These are phyloP conservation scores for Charaxes varanes DNA, from an alignment of 1,140 invertebrate genomes.

Conservation along the genomic window DNA sequence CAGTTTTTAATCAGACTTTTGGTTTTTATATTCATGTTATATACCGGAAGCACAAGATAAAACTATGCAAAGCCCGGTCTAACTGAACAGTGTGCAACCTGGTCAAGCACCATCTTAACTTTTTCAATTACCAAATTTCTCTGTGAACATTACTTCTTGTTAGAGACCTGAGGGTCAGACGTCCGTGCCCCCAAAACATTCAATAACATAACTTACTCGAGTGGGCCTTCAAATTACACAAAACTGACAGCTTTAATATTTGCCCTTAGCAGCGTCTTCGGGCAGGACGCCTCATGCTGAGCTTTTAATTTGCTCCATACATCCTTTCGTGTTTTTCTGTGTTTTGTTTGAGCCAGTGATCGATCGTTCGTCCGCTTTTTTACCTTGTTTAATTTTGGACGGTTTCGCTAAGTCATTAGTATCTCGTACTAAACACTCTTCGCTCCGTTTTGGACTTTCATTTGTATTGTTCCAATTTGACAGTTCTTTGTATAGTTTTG, in stretches of 20 bases:
- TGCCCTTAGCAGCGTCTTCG: conserved; percentile 50
- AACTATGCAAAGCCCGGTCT: too few species aligned
- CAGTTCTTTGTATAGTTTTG: conserved; percentile 23
- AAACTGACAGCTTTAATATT: conserved; percentile 71
- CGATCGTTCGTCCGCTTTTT: conserved; percentile 64
- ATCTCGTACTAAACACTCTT: conserved; percentile 22
- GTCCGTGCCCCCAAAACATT: conserved; percentile 39
- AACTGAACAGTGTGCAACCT: too few species aligned
- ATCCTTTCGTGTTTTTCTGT: conserved; percentile 65
- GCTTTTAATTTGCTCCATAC: conserved; percentile 72
- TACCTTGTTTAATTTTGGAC: conserved; percentile 63
- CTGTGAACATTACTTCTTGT: conserved; percentile 17
- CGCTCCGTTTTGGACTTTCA: conserved; percentile 31
- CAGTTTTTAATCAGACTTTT: too few species aligned
- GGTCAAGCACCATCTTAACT: too few species aligned
- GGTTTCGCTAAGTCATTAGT: conserved; percentile 69
- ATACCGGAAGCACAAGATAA: too few species aligned
- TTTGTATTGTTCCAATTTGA: conserved; percentile 38
- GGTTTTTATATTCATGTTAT: too few species aligned
- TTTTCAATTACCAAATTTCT: conserved; percentile 34
- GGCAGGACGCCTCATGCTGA: conserved; percentile 60
- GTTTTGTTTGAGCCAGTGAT: conserved; percentile 64
- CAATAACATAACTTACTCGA: conserved; percentile 68
- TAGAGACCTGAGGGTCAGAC: conserved; percentile 23
- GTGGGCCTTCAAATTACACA: conserved; percentile 68